phyloP scores from a whole-genome alignment of 2,797 vertebrate genomes.

The Danio aesculapii region DNA sequence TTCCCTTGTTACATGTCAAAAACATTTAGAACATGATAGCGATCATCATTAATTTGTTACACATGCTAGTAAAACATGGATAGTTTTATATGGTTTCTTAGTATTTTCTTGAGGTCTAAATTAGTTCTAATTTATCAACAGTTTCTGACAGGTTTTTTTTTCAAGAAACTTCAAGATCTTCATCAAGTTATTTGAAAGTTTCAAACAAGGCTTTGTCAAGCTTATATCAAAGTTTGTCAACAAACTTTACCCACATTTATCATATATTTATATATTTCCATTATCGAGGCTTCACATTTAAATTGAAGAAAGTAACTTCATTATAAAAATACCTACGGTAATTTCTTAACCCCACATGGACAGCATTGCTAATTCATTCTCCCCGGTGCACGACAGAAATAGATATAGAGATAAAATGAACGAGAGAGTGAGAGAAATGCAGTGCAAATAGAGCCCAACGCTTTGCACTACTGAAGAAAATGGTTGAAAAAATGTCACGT shows the following conservation, averaged over 20 bases:
- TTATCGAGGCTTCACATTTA: too few species aligned
- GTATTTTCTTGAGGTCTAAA: background rate
- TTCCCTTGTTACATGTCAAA: too few species aligned
- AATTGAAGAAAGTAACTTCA: background rate
- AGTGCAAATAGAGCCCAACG: background rate
- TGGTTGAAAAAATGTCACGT: constrained; percentile 11
- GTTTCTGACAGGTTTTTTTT: background rate
- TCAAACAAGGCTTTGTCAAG: background rate
- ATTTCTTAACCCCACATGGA: background rate
- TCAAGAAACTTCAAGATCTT: background rate
- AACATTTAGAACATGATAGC: too few species aligned
- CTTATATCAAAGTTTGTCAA: background rate
- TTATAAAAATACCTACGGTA: background rate
- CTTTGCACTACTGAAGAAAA: background rate
- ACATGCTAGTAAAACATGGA: too few species aligned
- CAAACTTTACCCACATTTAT: background rate
- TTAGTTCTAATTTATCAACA: background rate
- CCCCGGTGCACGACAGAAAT: background rate
- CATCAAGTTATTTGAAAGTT: background rate
- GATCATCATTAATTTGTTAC: too few species aligned
- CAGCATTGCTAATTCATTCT: background rate
- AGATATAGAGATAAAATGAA: constrained; percentile 19
- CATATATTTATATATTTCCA: background rate
- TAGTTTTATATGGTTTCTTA: background rate
- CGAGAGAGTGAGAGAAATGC: background rate